Percentiles rank a stretch among this genome's conserved stretches.
phyloP scores from a whole-genome alignment of 2,113 vertebrate species.

The Myocastor coypus region DNA sequence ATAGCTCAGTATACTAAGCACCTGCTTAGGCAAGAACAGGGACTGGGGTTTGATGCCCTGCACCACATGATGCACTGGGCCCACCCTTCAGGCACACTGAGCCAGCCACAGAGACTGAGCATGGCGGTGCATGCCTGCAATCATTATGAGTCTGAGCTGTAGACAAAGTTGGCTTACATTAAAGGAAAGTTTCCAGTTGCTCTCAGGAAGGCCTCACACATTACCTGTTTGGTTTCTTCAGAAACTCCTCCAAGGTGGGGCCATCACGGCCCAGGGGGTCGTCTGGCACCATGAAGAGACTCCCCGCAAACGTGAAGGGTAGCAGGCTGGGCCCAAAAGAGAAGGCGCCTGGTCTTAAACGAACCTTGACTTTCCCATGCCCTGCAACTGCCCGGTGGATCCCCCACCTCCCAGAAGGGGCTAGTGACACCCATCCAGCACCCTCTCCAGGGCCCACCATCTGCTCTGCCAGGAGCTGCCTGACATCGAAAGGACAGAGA shows the following conservation, averaged over 20 bases:
- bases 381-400: neutral
- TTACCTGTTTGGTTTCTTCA: slow-evolving; percentile 85
- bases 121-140: no score
- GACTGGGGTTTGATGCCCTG: no score
- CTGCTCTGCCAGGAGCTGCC: neutral
- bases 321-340: slow-evolving; percentile 86
- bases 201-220: neutral
- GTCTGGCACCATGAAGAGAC: slow-evolving; percentile 95
- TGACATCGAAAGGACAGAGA: neutral
- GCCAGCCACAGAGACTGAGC: no score
- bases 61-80: no score
- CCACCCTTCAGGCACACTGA: no score
- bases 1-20: no score
- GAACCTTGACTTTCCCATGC: neutral
- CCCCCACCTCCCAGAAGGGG: neutral
- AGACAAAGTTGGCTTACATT: neutral
- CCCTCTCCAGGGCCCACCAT: neutral
- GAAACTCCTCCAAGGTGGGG: slow-evolving; percentile 91
- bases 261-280: slow-evolving; percentile 93
- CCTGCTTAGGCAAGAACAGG: no score
- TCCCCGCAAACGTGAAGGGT: slow-evolving; percentile 93
- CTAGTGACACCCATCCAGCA: neutral
- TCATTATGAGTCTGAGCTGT: no score
- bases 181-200: neutral
- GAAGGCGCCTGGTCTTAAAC: neutral